These are phyloP conservation scores for Lithophane leautieri DNA, from an alignment of 2,888 invertebrate species.

Conservation along the genomic window DNA sequence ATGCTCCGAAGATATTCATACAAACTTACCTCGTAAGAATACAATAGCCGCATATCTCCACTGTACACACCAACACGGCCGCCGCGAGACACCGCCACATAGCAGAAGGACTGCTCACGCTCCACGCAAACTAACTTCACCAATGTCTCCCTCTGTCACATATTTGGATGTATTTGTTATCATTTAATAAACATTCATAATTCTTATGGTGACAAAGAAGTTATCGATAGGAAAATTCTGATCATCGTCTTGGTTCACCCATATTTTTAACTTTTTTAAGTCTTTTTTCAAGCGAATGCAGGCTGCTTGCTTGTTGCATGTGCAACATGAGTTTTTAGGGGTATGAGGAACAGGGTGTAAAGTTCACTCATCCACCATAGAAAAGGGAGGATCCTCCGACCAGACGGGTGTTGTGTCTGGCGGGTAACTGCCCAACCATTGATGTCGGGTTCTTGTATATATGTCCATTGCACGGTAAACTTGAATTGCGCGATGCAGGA, in stretches of 20 bases:
- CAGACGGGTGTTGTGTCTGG: too few relatives aligned
- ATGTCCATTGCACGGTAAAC: too few relatives aligned
- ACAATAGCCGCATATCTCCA: conserved; percentile 87
- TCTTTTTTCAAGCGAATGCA: neutral
- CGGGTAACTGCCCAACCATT: too few relatives aligned
- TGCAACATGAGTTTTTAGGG: too few relatives aligned
- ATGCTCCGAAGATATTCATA: neutral
- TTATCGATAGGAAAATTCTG: neutral
- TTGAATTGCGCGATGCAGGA: too few relatives aligned
- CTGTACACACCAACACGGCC: conserved; percentile 91
- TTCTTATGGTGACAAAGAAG: neutral
- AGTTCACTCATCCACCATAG: too few relatives aligned
- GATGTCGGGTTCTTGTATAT: too few relatives aligned
- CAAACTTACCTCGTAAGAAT: conserved; percentile 84
- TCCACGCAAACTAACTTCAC: conserved; percentile 90
- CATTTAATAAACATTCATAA: neutral
- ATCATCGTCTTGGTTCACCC: neutral
- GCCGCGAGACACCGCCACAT: conserved; percentile 90
- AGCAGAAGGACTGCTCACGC: conserved; percentile 90
- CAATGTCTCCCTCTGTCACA: conserved; percentile 87
- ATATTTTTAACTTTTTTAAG: neutral
- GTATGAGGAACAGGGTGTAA: too few relatives aligned
- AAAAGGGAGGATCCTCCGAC: too few relatives aligned
- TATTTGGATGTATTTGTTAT: neutral
- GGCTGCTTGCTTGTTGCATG: neutral